Evolutionary conservation across 2,888 invertebrate species (phyloP).

Genomic region (Eristalis pertinax): DNA sequence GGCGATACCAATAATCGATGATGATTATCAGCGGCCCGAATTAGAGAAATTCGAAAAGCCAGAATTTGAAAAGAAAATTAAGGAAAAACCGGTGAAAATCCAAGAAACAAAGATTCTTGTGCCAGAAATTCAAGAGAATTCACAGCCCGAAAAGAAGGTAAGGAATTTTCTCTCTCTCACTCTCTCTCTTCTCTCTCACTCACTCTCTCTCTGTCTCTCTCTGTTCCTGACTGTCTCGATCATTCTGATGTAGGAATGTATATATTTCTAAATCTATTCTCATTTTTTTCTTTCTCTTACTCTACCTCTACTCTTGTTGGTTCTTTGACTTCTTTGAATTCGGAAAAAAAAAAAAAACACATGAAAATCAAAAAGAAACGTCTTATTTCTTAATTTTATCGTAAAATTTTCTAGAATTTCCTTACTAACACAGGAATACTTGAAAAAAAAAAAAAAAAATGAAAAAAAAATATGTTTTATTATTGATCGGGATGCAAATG

Average conservation of each 20-base stretch:
- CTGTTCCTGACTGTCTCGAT: background rate
- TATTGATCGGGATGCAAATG: too few relatives aligned
- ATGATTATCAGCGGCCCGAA: constrained; percentile 88
- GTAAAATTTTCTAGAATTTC: too few relatives aligned
- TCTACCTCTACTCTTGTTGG: background rate
- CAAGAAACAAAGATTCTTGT: constrained; percentile 67
- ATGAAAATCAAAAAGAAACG: background rate
- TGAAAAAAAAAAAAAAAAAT: too few relatives aligned
- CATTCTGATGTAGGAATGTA: background rate
- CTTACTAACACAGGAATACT: too few relatives aligned
- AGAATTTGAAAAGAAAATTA: constrained; percentile 81
- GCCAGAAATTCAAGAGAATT: constrained; percentile 70
- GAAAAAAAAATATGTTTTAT: too few relatives aligned
- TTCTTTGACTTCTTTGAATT: too few relatives aligned
- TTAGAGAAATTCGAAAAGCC: constrained; percentile 85
- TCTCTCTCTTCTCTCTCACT: background rate
- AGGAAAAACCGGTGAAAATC: constrained; percentile 70
- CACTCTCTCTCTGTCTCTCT: background rate
- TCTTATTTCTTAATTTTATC: too few relatives aligned
- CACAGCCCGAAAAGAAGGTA: constrained; percentile 45
- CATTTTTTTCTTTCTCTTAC: background rate
- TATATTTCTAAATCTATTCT: background rate
- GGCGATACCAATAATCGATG: constrained; percentile 83
- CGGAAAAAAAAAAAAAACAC: background rate
- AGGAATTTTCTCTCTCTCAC: constrained; percentile 5